phyloP scores from a whole-genome alignment of 2,797 vertebrate species.

The Synanceia verrucosa region DNA sequence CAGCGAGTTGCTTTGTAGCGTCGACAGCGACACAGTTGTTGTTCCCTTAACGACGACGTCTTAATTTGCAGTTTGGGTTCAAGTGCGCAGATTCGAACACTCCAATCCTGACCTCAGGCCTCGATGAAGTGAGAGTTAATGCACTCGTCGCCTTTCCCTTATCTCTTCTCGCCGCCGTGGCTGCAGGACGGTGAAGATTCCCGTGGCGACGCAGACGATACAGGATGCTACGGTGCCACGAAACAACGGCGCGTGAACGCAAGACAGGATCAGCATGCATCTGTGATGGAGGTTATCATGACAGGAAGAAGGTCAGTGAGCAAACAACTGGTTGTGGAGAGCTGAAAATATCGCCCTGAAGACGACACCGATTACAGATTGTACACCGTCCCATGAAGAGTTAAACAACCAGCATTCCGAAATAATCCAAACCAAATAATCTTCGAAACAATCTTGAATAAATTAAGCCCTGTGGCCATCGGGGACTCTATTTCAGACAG shows the following conservation, averaged over 20 bases:
- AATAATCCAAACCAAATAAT: conserved; percentile 51
- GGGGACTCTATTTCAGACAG: conserved; percentile 48
- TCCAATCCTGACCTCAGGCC: conserved; percentile 69
- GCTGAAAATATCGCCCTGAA: conserved; percentile 20
- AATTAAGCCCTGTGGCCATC: conserved; percentile 47
- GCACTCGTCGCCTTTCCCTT: conserved; percentile 64
- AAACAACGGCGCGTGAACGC: not conserved
- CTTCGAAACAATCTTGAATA: conserved; percentile 46
- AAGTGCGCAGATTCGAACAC: conserved; percentile 37
- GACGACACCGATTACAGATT: conserved; percentile 62
- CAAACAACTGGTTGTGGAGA: conserved; percentile 7
- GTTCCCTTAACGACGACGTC: conserved; percentile 26
- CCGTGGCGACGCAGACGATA: conserved; percentile 32
- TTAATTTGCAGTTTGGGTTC: conserved; percentile 56
- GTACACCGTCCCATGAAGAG: conserved; percentile 39
- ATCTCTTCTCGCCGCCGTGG: conserved; percentile 58
- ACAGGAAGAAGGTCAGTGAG: no score
- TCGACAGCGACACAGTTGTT: conserved; percentile 56
- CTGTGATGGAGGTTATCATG: no score
- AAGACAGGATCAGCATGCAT: no score
- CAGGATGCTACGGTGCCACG: conserved; percentile 25
- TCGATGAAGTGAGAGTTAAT: conserved; percentile 66
- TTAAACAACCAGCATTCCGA: conserved; percentile 46
- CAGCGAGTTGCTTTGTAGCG: conserved; percentile 50
- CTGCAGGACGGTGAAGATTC: conserved; percentile 50